These are phyloP conservation scores for Fissipunctia ypsillon DNA, from an alignment of 2,888 invertebrate genomes.

Conservation along the genomic window DNA sequence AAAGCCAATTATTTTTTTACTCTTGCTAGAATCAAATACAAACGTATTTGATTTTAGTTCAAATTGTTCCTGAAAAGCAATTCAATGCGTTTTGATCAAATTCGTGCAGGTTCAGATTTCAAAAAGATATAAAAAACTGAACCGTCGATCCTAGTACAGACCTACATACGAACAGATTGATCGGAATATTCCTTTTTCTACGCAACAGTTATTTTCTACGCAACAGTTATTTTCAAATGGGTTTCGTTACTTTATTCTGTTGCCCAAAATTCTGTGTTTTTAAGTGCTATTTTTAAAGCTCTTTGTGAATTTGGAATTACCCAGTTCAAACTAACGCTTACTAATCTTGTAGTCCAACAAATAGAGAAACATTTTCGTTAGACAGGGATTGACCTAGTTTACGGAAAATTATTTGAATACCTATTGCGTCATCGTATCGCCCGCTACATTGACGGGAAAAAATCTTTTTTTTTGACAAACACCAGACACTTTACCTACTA, in stretches of 20 bases:
- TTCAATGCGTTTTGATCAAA: constrained; percentile 7
- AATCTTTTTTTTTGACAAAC: neutral
- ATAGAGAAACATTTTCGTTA: neutral
- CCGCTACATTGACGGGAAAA: neutral
- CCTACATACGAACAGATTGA: neutral
- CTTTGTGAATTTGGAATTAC: neutral
- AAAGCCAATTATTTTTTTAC: too few relatives aligned
- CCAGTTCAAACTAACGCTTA: too few relatives aligned
- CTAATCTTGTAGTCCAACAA: neutral
- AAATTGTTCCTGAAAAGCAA: neutral
- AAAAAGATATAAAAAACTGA: constrained; percentile 19
- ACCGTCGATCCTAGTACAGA: neutral
- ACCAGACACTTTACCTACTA: too few relatives aligned
- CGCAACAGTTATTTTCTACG: constrained; percentile 20
- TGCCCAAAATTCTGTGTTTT: neutral
- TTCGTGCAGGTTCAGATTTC: neutral
- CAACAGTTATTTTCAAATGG: constrained; percentile 12
- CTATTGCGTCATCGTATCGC: too few relatives aligned
- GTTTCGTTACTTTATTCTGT: neutral
- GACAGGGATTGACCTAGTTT: neutral
- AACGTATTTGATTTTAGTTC: neutral
- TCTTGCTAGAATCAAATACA: neutral
- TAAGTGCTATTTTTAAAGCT: neutral
- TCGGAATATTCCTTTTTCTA: constrained; percentile 9
- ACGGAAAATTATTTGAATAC: neutral